Base-by-base conservation (phyloP, 2,888 invertebrate genomes). In the Dolichomitus sp. region DNA sequence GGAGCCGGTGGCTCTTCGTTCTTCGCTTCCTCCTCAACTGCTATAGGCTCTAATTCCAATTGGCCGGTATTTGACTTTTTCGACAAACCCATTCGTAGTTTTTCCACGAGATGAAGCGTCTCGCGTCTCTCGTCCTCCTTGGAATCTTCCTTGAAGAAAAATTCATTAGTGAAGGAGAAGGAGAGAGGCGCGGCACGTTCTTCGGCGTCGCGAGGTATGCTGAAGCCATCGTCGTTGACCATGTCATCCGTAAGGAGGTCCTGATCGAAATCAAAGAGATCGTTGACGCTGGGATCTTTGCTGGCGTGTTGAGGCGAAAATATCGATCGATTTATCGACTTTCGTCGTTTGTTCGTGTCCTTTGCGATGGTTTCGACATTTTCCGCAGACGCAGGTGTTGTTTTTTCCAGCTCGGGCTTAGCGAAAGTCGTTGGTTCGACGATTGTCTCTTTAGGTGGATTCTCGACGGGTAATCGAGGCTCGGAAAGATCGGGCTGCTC, bases 71-170 rank as follows among this genome's bases (percentile, higher is more conserved):
- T 95, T 19, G 96, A 95, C 92, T 96, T 97, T 90, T 97, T 96
- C 42, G 95, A 95, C 88, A 97, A 94, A 90, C 96, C 96, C 95
- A 96, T 95, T 66, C 98, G 95, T 19, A 98, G 94, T 90, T 98
- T 97, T 90, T 98, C 97, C 4, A 98, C 97, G 37, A 98, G 94
- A 94, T 97, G 97, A 81, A 97, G 94, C 0, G 98, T 98, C 92
- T 97, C 98, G 84, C 97, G 95, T 0, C 97, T 97, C 87, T 97
- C 97, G 89, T 97, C 97, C 92, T 98, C 98, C 90, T 97, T 97
- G 2, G 97, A 96, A 91, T 97, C 97, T 90, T 97, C 97, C 90
- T 97, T 96, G 90, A 97, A 96, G 84, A 97, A 94, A 89, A 96
- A 95, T 85, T 96, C 96, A 59, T 95, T 95, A 85, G 95, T 95